Evolutionary conservation across 92 coral and sea anemone species (phyloP).

Genomic region (Phymanthus crucifer): DNA sequence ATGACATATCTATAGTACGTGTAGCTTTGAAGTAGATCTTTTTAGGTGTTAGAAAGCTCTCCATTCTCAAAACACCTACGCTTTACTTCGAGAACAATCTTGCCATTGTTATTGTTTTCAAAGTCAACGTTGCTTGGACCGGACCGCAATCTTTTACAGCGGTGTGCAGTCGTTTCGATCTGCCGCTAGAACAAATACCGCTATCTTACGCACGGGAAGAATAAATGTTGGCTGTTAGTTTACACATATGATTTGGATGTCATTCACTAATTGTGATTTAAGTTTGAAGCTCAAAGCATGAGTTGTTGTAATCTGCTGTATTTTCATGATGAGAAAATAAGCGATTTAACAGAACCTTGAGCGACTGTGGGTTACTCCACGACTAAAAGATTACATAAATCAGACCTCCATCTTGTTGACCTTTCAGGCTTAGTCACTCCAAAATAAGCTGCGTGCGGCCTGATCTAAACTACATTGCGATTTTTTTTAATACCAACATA

Average conservation of each 20-base stretch:
- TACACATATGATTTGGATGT: background rate
- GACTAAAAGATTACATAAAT: background rate
- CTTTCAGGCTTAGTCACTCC: background rate
- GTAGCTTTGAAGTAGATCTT: too few relatives aligned
- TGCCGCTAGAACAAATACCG: background rate
- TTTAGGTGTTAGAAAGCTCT: too few relatives aligned
- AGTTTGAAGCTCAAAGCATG: background rate
- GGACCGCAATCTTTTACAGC: background rate
- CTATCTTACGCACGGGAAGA: background rate
- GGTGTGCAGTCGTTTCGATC: too few relatives aligned
- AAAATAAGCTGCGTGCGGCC: too few relatives aligned
- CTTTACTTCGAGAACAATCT: too few relatives aligned
- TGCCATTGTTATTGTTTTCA: background rate
- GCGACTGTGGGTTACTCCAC: too few relatives aligned
- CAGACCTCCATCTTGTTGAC: background rate
- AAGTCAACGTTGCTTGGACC: background rate
- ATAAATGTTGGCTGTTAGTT: background rate
- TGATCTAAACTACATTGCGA: too few relatives aligned
- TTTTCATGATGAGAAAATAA: background rate
- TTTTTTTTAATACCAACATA: too few relatives aligned
- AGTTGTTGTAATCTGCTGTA: background rate
- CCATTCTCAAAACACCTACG: too few relatives aligned
- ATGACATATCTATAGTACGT: too few relatives aligned
- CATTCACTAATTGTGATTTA: background rate
- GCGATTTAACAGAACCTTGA: conserved; percentile 6